Percentiles rank a stretch among this genome's conserved stretches.
These are phyloP conservation scores for Chouioia cunea DNA, from an alignment of 2,888 invertebrate species.

Conservation along the genomic window DNA sequence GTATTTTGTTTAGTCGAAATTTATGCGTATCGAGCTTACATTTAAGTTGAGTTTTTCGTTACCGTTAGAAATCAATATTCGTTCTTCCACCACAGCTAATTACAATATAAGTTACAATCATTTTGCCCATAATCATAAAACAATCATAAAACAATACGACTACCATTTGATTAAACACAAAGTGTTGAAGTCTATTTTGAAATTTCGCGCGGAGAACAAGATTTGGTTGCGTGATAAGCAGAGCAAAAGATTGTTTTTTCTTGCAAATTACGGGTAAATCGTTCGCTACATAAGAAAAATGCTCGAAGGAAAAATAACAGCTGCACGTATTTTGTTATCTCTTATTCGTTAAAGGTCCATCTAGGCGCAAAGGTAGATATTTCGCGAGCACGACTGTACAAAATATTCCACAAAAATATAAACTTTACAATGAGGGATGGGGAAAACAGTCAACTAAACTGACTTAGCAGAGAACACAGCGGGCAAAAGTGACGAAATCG, in stretches of 20 bases:
- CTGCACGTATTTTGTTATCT: conserved; percentile 15
- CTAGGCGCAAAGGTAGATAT: conserved; percentile 29
- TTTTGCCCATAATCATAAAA: conserved; percentile 3
- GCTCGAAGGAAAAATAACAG: conserved; percentile 17
- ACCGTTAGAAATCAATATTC: conserved; percentile 15
- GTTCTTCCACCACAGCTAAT: neutral
- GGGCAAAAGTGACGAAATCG: conserved; percentile 43
- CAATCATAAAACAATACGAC: conserved; percentile 6
- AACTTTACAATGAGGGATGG: conserved; percentile 23
- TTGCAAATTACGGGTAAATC: conserved; percentile 26
- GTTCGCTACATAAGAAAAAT: conserved; percentile 20
- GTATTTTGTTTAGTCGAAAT: conserved; percentile 6
- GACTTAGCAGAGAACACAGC: conserved; percentile 45
- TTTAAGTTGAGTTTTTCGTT: conserved; percentile 6
- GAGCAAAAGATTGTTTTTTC: neutral
- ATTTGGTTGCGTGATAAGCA: conserved; percentile 8
- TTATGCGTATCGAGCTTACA: conserved; percentile 16
- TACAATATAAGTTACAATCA: conserved; percentile 4
- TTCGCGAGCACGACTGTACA: conserved; percentile 32
- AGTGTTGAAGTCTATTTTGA: conserved; percentile 21
- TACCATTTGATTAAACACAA: conserved; percentile 16
- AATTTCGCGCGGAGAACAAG: conserved; percentile 7
- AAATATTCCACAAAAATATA: conserved; percentile 42
- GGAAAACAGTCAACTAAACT: conserved; percentile 41
- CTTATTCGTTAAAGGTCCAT: conserved; percentile 33